Evolutionary conservation across 2,888 invertebrate genomes (phyloP), one percentile per base, ranked within the genome.

Genomic region (Diadromus collaris): DNA sequence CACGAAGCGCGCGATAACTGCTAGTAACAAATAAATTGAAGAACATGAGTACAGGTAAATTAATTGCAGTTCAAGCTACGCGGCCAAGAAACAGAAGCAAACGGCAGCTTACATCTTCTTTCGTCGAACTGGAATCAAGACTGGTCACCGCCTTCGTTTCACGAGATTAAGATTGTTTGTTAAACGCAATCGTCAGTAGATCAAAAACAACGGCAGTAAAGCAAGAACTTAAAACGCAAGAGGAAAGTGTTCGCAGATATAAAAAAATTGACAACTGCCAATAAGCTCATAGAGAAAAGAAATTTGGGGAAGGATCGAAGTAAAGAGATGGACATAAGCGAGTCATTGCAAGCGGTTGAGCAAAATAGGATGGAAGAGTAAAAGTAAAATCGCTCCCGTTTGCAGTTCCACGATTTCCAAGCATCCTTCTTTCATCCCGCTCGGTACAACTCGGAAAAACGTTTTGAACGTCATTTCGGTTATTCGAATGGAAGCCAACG

Each of bases 391-490:
- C 21, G 48, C 48, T 21, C 13, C 24, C 24, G 4, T 24, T 3
- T 51, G 51, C 24, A 51, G 51, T 46, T 54, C 38, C 48, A 51
- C 67, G 48, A 67, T 44, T 19, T 48, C 67, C 27, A 51, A 58
- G 29, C 44, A 58, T 44, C 56, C 27, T 44, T 58, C 44, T 44
- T 58, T 69, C 44, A 68, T 68, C 56, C 29, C 68, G 41, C 34
- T n/a, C n/a, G 34, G 10, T n/a, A 29, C 41, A 29, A 44, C 44
- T 56, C 58, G 69, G 32, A 46, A 44, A 69, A 69, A 46, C 69
- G 44, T 69, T 41, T 69, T 58, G 44, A 46, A 69, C 69, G 69
- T 44, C 44, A 56, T 69, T 69, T 44, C 56, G 32, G 29, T 44
- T 69, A 69, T 58, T 32, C 29, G 69, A 69, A 69, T 69, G 21